phyloP scores from a whole-genome alignment of 2,888 invertebrate genomes.

The Pyrrhosoma nymphula region DNA sequence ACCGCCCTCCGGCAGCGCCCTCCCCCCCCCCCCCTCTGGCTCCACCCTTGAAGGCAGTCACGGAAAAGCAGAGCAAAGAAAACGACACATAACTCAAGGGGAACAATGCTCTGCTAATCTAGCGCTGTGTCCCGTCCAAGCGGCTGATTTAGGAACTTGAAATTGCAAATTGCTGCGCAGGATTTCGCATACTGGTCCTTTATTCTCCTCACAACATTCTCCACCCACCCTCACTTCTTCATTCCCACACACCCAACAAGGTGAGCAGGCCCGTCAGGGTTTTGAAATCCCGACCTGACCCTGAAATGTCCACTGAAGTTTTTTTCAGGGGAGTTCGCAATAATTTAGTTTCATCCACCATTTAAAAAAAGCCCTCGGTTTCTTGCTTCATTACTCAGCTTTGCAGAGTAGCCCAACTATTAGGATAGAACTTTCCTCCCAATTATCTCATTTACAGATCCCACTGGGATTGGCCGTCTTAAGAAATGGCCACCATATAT shows the following conservation, averaged over 20 bases:
- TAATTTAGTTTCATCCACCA: background rate
- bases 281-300: background rate
- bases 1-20: background rate
- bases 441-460: no score
- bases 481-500: no score
- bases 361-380: background rate
- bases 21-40: background rate
- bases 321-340: background rate
- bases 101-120: constrained; percentile 54
- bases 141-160: constrained; percentile 63
- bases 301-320: background rate
- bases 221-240: background rate
- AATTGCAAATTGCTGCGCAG: constrained; percentile 46
- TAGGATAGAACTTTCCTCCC: no score
- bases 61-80: background rate
- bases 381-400: background rate
- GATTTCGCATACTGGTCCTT: constrained; percentile 1
- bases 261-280: background rate
- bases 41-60: background rate
- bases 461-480: no score
- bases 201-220: background rate
- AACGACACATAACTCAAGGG: constrained; percentile 52
- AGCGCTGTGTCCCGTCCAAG: constrained; percentile 46
- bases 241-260: background rate
- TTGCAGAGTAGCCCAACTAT: background rate